Evolutionary conservation across 2,888 invertebrate genomes (phyloP), one percentile per base, ranked within the genome.

Genomic region (Ennomos fuscantarius): DNA sequence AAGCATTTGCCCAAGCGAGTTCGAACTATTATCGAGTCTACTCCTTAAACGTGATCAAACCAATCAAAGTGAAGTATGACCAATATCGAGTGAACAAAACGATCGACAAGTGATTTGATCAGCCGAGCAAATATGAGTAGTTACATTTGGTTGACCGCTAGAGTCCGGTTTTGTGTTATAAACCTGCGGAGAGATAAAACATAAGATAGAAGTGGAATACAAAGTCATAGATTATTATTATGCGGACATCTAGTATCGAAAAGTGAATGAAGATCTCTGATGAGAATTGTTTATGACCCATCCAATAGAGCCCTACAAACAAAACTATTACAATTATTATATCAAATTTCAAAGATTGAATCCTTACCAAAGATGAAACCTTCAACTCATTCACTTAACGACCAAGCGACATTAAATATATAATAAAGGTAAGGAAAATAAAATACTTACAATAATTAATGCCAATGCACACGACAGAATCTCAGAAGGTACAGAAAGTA

Each of bases 121-220:
- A 89, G 91, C 88, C 79, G 89, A 89, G 85, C 87, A 87, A 84
- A 62, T 80, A 80, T 85, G 77, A 86, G 87, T 93, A 92, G 87
- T 93, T 93, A 93, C 92, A 89, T 92, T 92, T 89, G 84, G 87
- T 89, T 93, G 91, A 87, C 91, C 92, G 89, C 86, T 92, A 88
- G 92, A 86, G 81, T 93, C 93, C 92, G 92, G 84, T 91, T 93
- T 92, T 88, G 91, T 89, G 88, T 92, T 92, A 93, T 92, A 93
- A 89, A 93, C 93, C 93, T 93, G 93, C 84, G 90, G 87, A 92
- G 86, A 90, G 86, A 91, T 83, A 89, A 91, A 89, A 84, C 76
- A 82, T 83, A 87, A 89, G 86, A 88, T 83, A 91, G 89, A 88
- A 85, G 84, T 89, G 84, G 81, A 82, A 81, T 81, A 83, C 78